A percentile compares a stretch with the other conserved stretches of the same genome.
Evolutionary conservation across 2,888 invertebrate species (phyloP).

Genomic region (Epirrhoe alternata): DNA sequence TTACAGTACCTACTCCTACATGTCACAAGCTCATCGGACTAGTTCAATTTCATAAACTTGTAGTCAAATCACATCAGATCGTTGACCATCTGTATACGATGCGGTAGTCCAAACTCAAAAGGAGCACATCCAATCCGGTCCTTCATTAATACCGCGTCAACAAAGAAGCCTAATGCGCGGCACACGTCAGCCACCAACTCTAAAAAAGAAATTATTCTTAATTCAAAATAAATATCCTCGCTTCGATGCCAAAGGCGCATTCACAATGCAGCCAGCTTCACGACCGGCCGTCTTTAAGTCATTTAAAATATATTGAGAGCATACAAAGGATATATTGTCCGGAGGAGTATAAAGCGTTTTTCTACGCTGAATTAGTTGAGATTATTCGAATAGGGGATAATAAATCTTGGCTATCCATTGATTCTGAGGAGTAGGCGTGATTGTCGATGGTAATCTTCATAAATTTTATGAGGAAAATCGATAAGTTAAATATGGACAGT

Average conservation of each 20-base stretch:
- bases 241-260: conserved; percentile 61
- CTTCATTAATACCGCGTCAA: conserved; percentile 76
- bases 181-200: conserved; percentile 78
- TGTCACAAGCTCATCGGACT: too few relatives aligned
- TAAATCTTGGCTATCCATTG: conserved; percentile 79
- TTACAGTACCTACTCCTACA: too few relatives aligned
- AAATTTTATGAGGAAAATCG: conserved; percentile 72
- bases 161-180: conserved; percentile 81
- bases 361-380: conserved; percentile 82
- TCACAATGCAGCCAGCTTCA: conserved; percentile 73
- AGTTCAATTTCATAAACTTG: too few relatives aligned
- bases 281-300: conserved; percentile 72
- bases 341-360: conserved; percentile 76
- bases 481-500: conserved; percentile 58
- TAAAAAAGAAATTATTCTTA: conserved; percentile 82
- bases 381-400: conserved; percentile 80
- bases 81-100: conserved; percentile 19
- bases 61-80: conserved; percentile 4
- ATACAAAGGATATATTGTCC: conserved; percentile 77
- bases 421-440: conserved; percentile 73
- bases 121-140: conserved; percentile 26
- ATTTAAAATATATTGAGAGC: conserved; percentile 83
- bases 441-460: conserved; percentile 77
- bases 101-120: conserved; percentile 31
- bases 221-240: conserved; percentile 61